Base-by-base conservation (phyloP, 2,888 invertebrate species). In the Pterostichus madidus region DNA sequence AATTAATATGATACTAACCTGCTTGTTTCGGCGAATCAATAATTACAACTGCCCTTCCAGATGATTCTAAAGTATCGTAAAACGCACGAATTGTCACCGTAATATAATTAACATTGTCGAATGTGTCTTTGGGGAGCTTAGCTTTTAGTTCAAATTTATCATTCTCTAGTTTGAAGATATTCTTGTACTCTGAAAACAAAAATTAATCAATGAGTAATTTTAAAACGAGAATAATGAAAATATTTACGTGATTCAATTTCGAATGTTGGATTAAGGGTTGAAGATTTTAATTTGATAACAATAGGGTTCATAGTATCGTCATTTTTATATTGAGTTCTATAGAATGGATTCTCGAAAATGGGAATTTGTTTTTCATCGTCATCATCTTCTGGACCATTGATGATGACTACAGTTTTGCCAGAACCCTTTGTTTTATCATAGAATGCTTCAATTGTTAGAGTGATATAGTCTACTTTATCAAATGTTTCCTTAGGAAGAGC, bases 21-120 rank as follows among this genome's bases (percentile, higher is more conserved):
- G 64, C 6, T 35, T 24, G 11, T 35, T 64, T 64, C 11, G 64
- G 64, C 10, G 64, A 64, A 32, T 71, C 24, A 17, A 71, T 71
- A 44, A 44, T 15, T 10, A 71, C 68, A 4, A 71, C 68, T 3
- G 68, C 44, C 7, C 44, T 7, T 17, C 68, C 68, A 44, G 39
- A 71, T 17, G 13, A 13, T 8, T 13, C 13, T 17, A 17, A 10
- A 8, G 7, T 15, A 15, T 44, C 15, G 24, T 71, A 71, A 6
- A 1, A 13, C 7, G 68, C 68, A 13, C 11, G 8, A 15, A 71
- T 71, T 71, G 46, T 71, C 10, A 71, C 68, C 6, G 44, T 15
- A 24, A 71, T 71, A 11, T 39, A 39, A 17, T 44, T 56, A 13
- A 8, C 13, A 11, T 17, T 17, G 1, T 56, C 56, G 7, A 56